Evolutionary conservation across 2,888 invertebrate genomes (phyloP).

Genomic region (Spisula subtruncata): DNA sequence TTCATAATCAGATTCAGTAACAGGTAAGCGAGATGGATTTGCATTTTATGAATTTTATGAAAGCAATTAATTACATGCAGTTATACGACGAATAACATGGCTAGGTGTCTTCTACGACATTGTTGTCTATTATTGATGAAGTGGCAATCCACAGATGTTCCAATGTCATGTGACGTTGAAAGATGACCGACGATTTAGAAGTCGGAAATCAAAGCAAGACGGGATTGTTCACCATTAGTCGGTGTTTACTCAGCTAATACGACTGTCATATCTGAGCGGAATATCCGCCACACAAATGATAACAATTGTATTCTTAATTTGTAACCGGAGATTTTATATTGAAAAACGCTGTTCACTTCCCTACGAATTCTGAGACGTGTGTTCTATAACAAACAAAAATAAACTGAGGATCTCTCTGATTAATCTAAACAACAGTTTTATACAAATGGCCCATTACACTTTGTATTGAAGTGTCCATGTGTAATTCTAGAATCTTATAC

Average conservation of each 20-base stretch:
- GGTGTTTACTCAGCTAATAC: constrained; percentile 32
- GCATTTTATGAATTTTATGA: background rate
- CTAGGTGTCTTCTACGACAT: background rate
- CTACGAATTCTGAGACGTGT: background rate
- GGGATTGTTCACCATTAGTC: constrained; percentile 17
- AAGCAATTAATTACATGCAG: background rate
- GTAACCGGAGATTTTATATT: constrained; percentile 48
- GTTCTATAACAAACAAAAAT: constrained; percentile 6
- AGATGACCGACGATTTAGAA: constrained; percentile 11
- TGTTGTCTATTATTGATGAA: constrained; percentile 30
- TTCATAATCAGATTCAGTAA: background rate
- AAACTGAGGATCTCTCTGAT: constrained; percentile 4
- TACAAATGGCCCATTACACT: constrained; percentile 36
- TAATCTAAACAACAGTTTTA: constrained; percentile 22
- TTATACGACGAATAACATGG: background rate
- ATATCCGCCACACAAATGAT: constrained; percentile 34
- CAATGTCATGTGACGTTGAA: constrained; percentile 19
- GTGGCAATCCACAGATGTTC: constrained; percentile 34
- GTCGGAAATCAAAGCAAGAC: constrained; percentile 10
- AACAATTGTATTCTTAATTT: constrained; percentile 49
- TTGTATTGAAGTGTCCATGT: background rate
- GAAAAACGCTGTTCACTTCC: constrained; percentile 54
- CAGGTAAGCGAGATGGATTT: background rate
- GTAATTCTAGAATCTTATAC: background rate
- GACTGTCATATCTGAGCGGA: background rate